Base-by-base conservation (phyloP, 2,113 vertebrate genomes). In the Pagrus major region DNA sequence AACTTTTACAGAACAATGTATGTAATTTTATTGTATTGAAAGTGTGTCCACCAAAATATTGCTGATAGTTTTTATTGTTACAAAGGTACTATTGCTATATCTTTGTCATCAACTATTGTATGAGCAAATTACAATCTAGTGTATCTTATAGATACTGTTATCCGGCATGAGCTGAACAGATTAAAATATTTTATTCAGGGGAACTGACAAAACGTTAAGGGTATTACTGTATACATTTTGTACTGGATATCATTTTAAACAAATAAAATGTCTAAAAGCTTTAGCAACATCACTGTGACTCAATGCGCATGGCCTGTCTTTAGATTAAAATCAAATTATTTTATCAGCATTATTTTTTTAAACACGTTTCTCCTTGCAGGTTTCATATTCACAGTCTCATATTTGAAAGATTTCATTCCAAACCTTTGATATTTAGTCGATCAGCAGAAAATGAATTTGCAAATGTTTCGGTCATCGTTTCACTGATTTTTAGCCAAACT, bases 91-190 rank as follows among this genome's bases (percentile, higher is more conserved):
- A 94, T 93, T 85, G 89, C 90, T 89, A 81, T 93, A 93, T 94
- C 89, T 94, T 86, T 92, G 93, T 93, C 91, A 91, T 90, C 85
- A 93, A 88, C 85, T 86, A 75, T 91, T 92, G 86, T 92, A 81
- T 91, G 91, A 93, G 85, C 89, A 92, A 85, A 93, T 88, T 85
- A 88, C 90, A 95, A 95, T 96, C 94, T 95, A 96, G 96, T 98
- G 97, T 98, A 98, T 99, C 96, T 98, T 96, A 97, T 99, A 99
- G 97, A 98, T 99, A 98, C 97, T 96, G 93, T 94, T 94, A 92
- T 96, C 93, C 96, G 95, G 95, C 96, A 96, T 95, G 94, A 96
- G 95, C 94, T 95, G 90, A 96, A 92, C 95, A 95, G 95, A 95
- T 96, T 94, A 92, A 96, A 95, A 87, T 93, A 90, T 94, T 97